Evolutionary conservation across 2,888 invertebrate genomes (phyloP).

Genomic region (Myathropa florea): DNA sequence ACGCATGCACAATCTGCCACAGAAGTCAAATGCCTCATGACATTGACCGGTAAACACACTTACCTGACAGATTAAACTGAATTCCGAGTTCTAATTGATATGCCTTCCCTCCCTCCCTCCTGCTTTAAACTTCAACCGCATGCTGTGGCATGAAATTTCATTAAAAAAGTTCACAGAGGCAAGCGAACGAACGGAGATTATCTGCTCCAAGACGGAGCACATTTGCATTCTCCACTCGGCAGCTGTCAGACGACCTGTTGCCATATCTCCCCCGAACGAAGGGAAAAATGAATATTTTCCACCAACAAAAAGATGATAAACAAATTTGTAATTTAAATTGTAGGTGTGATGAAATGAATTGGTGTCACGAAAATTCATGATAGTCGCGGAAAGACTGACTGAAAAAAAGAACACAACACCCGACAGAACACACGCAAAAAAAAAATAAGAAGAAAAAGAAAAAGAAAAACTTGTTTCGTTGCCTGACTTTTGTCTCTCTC

Average conservation of each 20-base stretch:
- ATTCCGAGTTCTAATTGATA: slow-evolving; percentile 20
- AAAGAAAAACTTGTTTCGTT: slow-evolving; percentile 1
- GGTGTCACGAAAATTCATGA: slow-evolving; percentile 54
- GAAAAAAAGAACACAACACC: not conserved
- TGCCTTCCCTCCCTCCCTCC: not conserved
- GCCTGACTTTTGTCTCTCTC: not conserved
- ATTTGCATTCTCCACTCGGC: slow-evolving; percentile 27
- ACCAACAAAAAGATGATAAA: not conserved
- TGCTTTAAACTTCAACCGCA: not conserved
- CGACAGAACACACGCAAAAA: not conserved
- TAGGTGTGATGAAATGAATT: slow-evolving; percentile 56
- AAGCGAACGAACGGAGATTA: slow-evolving; percentile 14
- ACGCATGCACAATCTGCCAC: not conserved
- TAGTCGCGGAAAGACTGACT: not conserved
- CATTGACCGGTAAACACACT: slow-evolving; percentile 32
- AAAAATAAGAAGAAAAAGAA: slow-evolving; percentile 1
- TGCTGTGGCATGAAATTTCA: slow-evolving; percentile 27
- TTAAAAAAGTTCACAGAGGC: slow-evolving; percentile 28
- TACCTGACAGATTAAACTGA: slow-evolving; percentile 17
- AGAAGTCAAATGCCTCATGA: not conserved
- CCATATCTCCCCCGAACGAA: not conserved
- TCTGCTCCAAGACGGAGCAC: not conserved
- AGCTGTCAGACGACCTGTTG: slow-evolving; percentile 38
- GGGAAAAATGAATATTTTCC: not conserved
- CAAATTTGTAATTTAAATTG: slow-evolving; percentile 29